Conservation (phyloP, 2,113 vertebrate species). For the Neopipo cinnamomea region DNA sequence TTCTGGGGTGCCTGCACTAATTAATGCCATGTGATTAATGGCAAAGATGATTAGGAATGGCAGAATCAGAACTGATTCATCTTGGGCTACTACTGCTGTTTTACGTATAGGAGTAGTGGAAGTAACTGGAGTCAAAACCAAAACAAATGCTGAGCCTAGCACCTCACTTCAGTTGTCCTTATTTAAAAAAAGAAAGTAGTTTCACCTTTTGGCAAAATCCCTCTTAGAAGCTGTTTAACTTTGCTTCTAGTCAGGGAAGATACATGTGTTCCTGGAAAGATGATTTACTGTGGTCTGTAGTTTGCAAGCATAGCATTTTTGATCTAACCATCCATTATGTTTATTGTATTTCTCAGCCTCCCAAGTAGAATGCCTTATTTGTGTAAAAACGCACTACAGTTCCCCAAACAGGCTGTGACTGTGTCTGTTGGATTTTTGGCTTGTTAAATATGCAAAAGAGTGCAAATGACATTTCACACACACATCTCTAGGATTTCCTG, state of each 20-base stretch:
- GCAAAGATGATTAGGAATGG: background rate
- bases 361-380: constrained; percentile 31
- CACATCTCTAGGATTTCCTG: fast-evolving
- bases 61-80: background rate
- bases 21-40: background rate
- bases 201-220: background rate
- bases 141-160: background rate
- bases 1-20: background rate
- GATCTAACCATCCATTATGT: background rate
- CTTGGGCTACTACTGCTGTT: background rate
- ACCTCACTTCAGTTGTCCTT: background rate
- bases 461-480: background rate
- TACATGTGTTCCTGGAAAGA: background rate
- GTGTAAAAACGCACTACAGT: background rate
- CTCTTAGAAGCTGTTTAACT: background rate
- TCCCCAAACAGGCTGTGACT: background rate
- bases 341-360: background rate
- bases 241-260: background rate
- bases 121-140: background rate
- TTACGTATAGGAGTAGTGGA: background rate
- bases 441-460: background rate
- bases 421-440: background rate
- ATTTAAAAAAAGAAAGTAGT: background rate
- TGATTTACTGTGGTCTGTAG: background rate
- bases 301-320: constrained; percentile 14